A percentile compares a stretch with the other conserved stretches of the same genome.
Conservation (phyloP, 2,797 vertebrate species). For the Stomatorhinus walkeri region DNA sequence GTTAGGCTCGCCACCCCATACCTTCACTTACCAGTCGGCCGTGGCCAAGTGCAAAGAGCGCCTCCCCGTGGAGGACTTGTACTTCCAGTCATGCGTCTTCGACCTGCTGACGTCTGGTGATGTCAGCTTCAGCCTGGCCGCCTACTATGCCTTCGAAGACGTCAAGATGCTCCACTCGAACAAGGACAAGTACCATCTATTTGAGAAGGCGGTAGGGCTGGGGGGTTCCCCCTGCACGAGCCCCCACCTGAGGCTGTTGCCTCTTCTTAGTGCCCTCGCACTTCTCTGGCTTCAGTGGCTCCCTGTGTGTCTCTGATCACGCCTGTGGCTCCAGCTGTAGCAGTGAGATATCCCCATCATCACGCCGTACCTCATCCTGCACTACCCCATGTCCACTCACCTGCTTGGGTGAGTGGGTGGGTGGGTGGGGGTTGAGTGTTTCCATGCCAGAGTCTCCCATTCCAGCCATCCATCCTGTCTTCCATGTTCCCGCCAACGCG, state of each 20-base stretch:
- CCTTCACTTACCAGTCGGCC: slow-evolving; percentile 79
- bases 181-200: slow-evolving; percentile 86
- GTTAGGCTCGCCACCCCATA: neutral
- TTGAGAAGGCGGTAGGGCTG: slow-evolving; percentile 65
- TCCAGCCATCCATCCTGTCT: neutral
- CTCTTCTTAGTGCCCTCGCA: slow-evolving; percentile 51
- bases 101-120: slow-evolving; percentile 93
- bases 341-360: slow-evolving; percentile 40
- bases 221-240: slow-evolving; percentile 41
- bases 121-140: slow-evolving; percentile 93
- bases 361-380: slow-evolving; percentile 35
- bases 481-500: neutral
- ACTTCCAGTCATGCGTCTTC: slow-evolving; percentile 95
- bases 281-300: slow-evolving; percentile 58
- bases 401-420: neutral
- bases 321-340: slow-evolving; percentile 39
- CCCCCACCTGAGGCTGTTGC: slow-evolving; percentile 22
- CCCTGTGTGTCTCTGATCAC: slow-evolving; percentile 56
- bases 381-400: neutral
- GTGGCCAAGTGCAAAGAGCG: slow-evolving; percentile 86
- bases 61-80: slow-evolving; percentile 91
- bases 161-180: slow-evolving; percentile 93
- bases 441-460: neutral
- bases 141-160: slow-evolving; percentile 93
- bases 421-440: neutral